Percentiles rank a stretch among this genome's conserved stretches.
These are phyloP conservation scores for Anticlea derivata DNA, from an alignment of 2,888 invertebrate genomes.

Conservation along the genomic window DNA sequence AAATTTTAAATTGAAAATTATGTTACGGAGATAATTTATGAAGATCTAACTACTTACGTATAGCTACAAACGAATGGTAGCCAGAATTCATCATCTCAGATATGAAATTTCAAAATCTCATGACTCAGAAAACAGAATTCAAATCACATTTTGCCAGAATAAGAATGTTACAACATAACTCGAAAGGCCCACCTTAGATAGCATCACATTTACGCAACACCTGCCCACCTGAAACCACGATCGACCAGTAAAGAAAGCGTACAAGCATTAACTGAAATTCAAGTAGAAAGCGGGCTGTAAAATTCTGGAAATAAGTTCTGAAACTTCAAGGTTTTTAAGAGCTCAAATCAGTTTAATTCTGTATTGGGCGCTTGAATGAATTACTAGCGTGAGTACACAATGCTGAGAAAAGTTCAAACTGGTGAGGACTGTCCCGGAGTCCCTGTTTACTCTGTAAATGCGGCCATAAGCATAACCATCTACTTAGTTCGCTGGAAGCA, in stretches of 20 bases:
- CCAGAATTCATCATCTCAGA: too few species aligned
- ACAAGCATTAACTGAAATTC: conserved; percentile 31
- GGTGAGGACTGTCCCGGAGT: neutral
- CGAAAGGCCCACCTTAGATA: conserved; percentile 8
- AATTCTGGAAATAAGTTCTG: too few species aligned
- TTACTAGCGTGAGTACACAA: too few species aligned
- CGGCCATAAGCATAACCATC: conserved; percentile 8
- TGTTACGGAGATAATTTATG: neutral
- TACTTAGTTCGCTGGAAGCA: conserved; percentile 10
- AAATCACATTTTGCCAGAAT: neutral
- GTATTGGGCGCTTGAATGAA: too few species aligned
- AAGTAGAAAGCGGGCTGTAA: neutral
- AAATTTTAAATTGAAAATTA: neutral
- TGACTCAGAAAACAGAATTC: neutral
- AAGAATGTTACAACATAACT: neutral
- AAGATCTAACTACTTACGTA: too few species aligned
- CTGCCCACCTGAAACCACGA: conserved; percentile 17
- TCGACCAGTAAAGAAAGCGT: conserved; percentile 47
- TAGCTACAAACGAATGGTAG: too few species aligned
- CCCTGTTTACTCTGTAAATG: neutral
- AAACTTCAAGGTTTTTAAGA: too few species aligned
- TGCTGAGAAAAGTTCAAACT: too few species aligned
- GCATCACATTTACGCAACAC: conserved; percentile 23
- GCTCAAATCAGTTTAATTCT: too few species aligned
- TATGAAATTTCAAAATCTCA: too few species aligned